Percentiles rank a stretch among this genome's conserved stretches.
Conservation (phyloP, 2,797 vertebrate species). For the Eulemur mongoz region DNA sequence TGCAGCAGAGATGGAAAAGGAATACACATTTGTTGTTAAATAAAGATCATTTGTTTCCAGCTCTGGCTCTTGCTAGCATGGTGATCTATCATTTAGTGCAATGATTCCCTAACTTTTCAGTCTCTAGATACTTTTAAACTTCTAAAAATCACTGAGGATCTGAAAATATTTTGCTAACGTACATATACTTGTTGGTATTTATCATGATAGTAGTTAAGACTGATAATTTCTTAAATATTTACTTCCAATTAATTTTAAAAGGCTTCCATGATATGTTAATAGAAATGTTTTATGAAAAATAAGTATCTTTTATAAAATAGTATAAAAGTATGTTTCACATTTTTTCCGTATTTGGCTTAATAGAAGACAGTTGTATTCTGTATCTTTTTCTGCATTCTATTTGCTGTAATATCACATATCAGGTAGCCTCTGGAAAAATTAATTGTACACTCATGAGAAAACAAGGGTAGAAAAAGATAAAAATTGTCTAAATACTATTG, state of each 20-base stretch:
- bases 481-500: neutral
- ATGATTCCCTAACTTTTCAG: neutral
- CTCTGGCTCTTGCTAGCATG: neutral
- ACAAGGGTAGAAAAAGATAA: neutral
- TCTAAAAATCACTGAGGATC: neutral
- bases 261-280: neutral
- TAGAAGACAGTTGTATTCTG: fast-evolving
- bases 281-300: neutral
- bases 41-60: neutral
- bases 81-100: neutral
- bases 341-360: neutral
- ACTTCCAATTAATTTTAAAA: neutral
- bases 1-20: neutral
- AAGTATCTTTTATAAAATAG: neutral
- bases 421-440: neutral
- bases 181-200: neutral
- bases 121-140: neutral
- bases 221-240: neutral
- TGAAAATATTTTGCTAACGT: neutral
- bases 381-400: neutral
- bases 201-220: neutral
- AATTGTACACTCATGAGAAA: neutral
- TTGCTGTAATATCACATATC: neutral
- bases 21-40: neutral
- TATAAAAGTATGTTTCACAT: neutral